Conservation (phyloP, 1,140 invertebrate species). For the Heliconius hermathena region DNA sequence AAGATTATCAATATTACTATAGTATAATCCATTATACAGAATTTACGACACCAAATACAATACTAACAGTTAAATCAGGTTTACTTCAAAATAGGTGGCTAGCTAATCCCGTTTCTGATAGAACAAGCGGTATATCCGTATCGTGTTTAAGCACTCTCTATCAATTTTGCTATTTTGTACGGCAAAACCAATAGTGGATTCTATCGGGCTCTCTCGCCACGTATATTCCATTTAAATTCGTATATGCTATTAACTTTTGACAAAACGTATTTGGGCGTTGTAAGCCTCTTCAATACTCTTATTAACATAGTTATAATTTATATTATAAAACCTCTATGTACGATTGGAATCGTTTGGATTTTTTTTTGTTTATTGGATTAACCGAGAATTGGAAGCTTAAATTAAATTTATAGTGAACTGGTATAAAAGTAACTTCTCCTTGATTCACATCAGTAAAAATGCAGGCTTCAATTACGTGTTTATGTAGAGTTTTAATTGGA, state of each 20-base stretch:
- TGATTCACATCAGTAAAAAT: too few relatives aligned
- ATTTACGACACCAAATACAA: neutral
- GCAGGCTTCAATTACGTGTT: too few relatives aligned
- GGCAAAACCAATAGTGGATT: constrained; percentile 17
- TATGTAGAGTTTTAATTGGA: too few relatives aligned
- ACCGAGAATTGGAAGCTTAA: too few relatives aligned
- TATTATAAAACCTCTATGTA: too few relatives aligned
- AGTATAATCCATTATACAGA: neutral
- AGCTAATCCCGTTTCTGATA: constrained; percentile 17
- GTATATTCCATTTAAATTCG: constrained; percentile 35
- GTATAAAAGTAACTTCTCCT: too few relatives aligned
- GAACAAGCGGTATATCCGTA: constrained; percentile 12
- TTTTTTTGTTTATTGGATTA: too few relatives aligned
- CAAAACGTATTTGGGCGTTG: neutral
- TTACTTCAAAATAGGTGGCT: neutral
- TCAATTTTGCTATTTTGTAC: constrained; percentile 21
- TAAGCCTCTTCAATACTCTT: neutral
- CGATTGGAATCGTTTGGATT: too few relatives aligned
- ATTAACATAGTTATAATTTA: neutral
- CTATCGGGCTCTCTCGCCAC: constrained; percentile 7
- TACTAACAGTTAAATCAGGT: neutral
- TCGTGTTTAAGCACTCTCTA: constrained; percentile 18
- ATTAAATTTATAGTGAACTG: too few relatives aligned
- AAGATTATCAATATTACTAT: too few relatives aligned
- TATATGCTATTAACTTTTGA: constrained; percentile 34